phyloP scores from a whole-genome alignment of 2,797 vertebrate genomes.

The Neostethus bicornis region DNA sequence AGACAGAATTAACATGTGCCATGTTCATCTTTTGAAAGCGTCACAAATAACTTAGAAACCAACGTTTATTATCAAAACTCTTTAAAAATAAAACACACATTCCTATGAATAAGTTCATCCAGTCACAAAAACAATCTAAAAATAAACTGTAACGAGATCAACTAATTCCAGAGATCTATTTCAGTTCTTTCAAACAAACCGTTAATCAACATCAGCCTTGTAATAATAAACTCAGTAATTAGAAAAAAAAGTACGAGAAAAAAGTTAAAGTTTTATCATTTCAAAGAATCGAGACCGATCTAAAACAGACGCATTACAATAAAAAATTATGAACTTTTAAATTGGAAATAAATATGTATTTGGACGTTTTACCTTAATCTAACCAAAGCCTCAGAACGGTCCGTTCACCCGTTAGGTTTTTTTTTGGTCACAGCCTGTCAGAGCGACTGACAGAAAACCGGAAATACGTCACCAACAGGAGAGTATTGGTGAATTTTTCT shows the following conservation, averaged over 20 bases:
- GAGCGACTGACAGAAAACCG: constrained; percentile 67
- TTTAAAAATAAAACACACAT: background rate
- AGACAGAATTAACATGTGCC: too few species aligned
- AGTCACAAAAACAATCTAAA: background rate
- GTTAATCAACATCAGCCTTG: constrained; percentile 6
- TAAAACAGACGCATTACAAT: background rate
- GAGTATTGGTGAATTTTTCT: background rate
- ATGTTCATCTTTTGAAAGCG: too few species aligned
- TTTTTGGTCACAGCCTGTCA: constrained; percentile 38
- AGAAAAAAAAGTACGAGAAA: background rate
- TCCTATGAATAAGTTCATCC: too few species aligned
- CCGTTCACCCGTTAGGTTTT: constrained; percentile 15
- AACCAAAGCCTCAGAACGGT: background rate
- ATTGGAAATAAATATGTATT: accelerated
- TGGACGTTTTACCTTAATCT: constrained; percentile 41
- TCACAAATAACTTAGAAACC: background rate
- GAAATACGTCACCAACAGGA: constrained; percentile 64
- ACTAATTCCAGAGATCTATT: background rate
- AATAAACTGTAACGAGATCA: too few species aligned
- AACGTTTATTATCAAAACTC: background rate
- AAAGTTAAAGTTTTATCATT: background rate
- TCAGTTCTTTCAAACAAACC: constrained; percentile 2
- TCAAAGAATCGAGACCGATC: background rate
- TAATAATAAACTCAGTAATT: constrained; percentile 34
- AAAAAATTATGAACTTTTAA: background rate